Conservation (phyloP, 2,888 invertebrate genomes). For the Spodoptera picta region DNA sequence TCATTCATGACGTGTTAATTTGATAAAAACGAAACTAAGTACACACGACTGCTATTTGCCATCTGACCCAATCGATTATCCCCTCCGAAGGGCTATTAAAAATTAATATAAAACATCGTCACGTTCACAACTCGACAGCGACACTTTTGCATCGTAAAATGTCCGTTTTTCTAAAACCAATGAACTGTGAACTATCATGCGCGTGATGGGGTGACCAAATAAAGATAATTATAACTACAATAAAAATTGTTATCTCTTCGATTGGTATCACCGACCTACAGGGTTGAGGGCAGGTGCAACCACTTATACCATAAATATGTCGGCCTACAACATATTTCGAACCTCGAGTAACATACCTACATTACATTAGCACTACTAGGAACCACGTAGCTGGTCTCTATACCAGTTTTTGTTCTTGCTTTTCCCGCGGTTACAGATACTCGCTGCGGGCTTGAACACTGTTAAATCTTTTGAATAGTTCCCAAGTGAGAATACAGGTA, state of each 20-base stretch:
- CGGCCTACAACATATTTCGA: constrained; percentile 72
- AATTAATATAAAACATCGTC: constrained; percentile 34
- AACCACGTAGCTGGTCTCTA: constrained; percentile 52
- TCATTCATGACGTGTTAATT: too few relatives aligned
- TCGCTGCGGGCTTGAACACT: constrained; percentile 28
- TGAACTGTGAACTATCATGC: constrained; percentile 59
- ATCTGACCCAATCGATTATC: constrained; percentile 9
- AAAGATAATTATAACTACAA: constrained; percentile 65
- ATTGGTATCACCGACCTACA: constrained; percentile 70
- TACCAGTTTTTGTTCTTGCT: constrained; percentile 49
- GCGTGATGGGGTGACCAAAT: constrained; percentile 64
- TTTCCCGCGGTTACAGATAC: constrained; percentile 51
- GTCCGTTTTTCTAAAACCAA: constrained; percentile 54
- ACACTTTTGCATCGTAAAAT: constrained; percentile 49
- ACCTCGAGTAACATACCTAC: constrained; percentile 68
- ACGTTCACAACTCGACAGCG: constrained; percentile 34
- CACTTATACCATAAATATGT: constrained; percentile 62
- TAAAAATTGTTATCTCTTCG: constrained; percentile 62
- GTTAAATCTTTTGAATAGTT: constrained; percentile 59
- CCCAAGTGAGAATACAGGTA: constrained; percentile 50
- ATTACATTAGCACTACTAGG: constrained; percentile 70
- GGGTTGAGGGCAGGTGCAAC: constrained; percentile 72
- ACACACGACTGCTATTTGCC: constrained; percentile 4
- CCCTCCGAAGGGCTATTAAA: constrained; percentile 13
- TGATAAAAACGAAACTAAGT: too few relatives aligned